These are phyloP conservation scores for Podotricha telesiphe DNA, from an alignment of 2,888 invertebrate species.

Conservation along the genomic window DNA sequence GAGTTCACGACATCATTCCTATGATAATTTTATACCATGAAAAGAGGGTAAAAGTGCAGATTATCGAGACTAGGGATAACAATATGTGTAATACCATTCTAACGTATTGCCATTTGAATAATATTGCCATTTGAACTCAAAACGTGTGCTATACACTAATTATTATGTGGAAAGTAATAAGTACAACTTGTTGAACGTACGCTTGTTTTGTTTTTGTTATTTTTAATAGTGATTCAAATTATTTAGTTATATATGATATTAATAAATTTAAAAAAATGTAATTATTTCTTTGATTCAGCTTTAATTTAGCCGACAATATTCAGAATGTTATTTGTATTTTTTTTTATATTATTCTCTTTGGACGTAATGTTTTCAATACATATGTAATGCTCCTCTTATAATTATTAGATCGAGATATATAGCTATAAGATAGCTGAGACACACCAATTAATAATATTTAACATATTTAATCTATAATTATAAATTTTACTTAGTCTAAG, in stretches of 20 bases:
- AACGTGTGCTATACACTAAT: slow-evolving; percentile 46
- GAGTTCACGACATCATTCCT: slow-evolving; percentile 57
- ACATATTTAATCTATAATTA: neutral
- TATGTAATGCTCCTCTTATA: too few species aligned
- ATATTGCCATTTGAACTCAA: slow-evolving; percentile 61
- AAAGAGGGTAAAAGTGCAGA: slow-evolving; percentile 76
- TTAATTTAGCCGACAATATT: too few species aligned
- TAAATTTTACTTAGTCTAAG: neutral
- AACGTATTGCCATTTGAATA: slow-evolving; percentile 70
- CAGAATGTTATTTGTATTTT: too few species aligned
- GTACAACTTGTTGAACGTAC: slow-evolving; percentile 48
- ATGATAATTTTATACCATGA: slow-evolving; percentile 75
- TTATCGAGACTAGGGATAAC: slow-evolving; percentile 57
- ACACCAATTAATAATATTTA: too few species aligned
- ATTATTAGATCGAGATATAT: too few species aligned
- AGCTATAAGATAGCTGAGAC: too few species aligned
- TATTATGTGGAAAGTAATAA: slow-evolving; percentile 38
- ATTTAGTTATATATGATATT: too few species aligned
- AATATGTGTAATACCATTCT: slow-evolving; percentile 60
- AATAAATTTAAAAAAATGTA: too few species aligned
- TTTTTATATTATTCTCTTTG: too few species aligned
- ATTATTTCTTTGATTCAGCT: too few species aligned
- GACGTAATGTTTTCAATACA: too few species aligned
- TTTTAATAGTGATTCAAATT: too few species aligned
- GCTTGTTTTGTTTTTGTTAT: slow-evolving; percentile 29